Evolutionary conservation across 1,140 invertebrate genomes (phyloP).

Genomic region (roundworm (Caenorhabditis elegans)): DNA sequence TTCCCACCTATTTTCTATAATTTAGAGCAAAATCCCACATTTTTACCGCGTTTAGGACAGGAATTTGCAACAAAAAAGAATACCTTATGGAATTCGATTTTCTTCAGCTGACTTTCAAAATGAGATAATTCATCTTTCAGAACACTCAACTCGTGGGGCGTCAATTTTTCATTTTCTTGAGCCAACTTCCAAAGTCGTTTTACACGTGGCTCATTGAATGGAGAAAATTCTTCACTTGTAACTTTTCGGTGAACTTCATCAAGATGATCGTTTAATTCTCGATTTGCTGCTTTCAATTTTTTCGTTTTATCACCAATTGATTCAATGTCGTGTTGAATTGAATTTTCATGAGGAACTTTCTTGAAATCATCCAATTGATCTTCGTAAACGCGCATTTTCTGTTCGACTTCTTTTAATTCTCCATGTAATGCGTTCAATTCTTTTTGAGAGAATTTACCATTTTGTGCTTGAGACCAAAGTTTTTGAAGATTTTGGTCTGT

Average conservation of each 20-base stretch:
- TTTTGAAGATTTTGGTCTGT: neutral
- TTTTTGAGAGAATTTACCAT: neutral
- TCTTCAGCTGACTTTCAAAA: constrained; percentile 6
- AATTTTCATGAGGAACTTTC: constrained; percentile 8
- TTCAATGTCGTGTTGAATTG: neutral
- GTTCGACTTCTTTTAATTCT: neutral
- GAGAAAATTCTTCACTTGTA: neutral
- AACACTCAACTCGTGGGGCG: neutral
- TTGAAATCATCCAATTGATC: constrained; percentile 16
- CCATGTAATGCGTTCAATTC: neutral
- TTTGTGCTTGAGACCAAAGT: constrained; percentile 6
- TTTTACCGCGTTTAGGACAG: too few relatives aligned
- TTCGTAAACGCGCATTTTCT: neutral
- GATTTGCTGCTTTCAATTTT: neutral
- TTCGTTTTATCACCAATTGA: neutral
- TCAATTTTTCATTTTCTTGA: neutral
- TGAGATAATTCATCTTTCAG: neutral
- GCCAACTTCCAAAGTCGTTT: neutral
- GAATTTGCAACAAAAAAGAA: too few relatives aligned
- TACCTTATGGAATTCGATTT: constrained; percentile 6
- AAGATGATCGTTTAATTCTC: neutral
- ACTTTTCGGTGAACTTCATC: neutral
- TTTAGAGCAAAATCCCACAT: too few relatives aligned
- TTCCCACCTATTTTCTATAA: too few relatives aligned
- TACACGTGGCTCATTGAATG: constrained; percentile 13